These are phyloP conservation scores for Bellardia pandia DNA, from an alignment of 2,888 invertebrate genomes.

Conservation along the genomic window DNA sequence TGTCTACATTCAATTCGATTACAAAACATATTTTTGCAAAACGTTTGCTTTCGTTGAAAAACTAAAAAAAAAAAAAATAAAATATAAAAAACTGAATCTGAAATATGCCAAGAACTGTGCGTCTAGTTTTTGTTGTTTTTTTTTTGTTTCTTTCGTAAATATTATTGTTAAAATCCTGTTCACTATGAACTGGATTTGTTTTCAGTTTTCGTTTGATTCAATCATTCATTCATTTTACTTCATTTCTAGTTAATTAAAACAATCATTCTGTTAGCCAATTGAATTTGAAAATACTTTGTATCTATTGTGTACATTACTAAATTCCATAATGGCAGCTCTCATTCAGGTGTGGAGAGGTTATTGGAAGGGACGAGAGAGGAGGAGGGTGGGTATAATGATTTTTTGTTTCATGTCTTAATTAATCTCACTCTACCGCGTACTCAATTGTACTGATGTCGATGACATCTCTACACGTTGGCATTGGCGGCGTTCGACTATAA, in stretches of 20 bases:
- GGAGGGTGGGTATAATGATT: constrained; percentile 14
- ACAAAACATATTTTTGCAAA: background rate
- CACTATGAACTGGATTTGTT: constrained; percentile 15
- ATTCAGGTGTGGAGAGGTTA: constrained; percentile 41
- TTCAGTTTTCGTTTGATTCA: constrained; percentile 10
- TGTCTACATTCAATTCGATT: background rate
- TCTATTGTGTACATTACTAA: constrained; percentile 56
- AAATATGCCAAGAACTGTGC: constrained; percentile 62
- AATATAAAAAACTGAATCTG: background rate
- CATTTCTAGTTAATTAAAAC: constrained; percentile 3
- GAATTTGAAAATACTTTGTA: constrained; percentile 49
- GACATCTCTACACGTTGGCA: constrained; percentile 83
- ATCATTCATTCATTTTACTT: constrained; percentile 21
- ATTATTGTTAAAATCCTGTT: constrained; percentile 32
- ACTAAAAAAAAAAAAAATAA: background rate
- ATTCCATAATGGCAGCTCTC: constrained; percentile 70
- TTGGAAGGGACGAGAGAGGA: background rate
- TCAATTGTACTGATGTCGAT: constrained; percentile 81
- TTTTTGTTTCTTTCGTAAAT: background rate
- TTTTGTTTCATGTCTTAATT: constrained; percentile 30
- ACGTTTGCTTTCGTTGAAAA: background rate
- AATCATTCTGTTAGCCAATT: constrained; percentile 36
- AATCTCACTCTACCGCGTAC: constrained; percentile 75
- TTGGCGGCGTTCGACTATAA: constrained; percentile 82
- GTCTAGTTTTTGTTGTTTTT: constrained; percentile 20